phyloP scores from a whole-genome alignment of 2,113 vertebrate genomes.

The Genyomyrus donnyi region DNA sequence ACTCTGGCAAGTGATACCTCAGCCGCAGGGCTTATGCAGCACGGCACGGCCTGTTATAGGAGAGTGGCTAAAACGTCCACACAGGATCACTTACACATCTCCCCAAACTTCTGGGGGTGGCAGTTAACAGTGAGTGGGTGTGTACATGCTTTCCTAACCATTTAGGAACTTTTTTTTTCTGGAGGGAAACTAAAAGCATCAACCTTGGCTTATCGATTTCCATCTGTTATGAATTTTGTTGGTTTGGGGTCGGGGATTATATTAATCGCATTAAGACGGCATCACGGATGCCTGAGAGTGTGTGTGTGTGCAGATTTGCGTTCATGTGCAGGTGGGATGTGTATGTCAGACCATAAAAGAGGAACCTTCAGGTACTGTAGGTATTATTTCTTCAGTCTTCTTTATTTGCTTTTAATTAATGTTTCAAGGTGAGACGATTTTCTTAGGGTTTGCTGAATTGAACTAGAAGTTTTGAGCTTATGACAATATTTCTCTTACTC shows the following conservation, averaged over 20 bases:
- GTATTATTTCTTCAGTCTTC: neutral
- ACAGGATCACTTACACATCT: constrained; percentile 6
- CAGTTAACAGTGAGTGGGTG: neutral
- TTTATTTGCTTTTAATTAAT: constrained; percentile 17
- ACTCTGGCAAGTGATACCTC: neutral
- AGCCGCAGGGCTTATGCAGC: neutral
- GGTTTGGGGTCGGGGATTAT: neutral
- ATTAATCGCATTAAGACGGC: neutral
- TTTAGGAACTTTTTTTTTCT: neutral
- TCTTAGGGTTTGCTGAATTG: constrained; percentile 15
- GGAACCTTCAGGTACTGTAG: neutral
- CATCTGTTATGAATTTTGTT: neutral
- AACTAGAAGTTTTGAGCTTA: constrained; percentile 11
- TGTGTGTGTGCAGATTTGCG: neutral
- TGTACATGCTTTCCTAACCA: neutral
- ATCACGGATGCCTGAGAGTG: neutral
- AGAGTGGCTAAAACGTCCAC: no score
- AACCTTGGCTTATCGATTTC: neutral
- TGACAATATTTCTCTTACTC: constrained; percentile 21
- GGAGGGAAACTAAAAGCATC: neutral
- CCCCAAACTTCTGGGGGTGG: constrained; percentile 30
- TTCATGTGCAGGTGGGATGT: neutral
- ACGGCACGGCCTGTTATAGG: neutral
- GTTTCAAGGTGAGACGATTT: constrained; percentile 12
- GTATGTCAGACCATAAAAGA: neutral